Percentiles rank a stretch among this genome's conserved stretches.
Conservation (phyloP, 2,888 invertebrate species). For the Tachina lurida region DNA sequence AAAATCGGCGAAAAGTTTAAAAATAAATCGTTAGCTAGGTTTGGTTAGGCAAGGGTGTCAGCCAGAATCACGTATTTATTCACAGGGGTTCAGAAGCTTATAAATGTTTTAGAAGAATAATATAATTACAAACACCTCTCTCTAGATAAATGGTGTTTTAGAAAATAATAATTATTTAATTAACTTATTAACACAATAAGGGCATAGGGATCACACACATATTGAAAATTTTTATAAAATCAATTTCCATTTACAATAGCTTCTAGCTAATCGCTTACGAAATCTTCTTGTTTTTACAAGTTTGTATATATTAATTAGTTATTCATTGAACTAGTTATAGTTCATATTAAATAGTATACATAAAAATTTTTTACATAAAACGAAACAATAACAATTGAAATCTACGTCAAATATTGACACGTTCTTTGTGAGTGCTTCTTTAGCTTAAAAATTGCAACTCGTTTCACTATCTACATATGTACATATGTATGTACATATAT, state of each 20-base stretch:
- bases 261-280: constrained; percentile 43
- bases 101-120: too few species aligned
- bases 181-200: constrained; percentile 5
- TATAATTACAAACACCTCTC: too few species aligned
- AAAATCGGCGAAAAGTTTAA: too few species aligned
- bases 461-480: background rate
- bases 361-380: constrained; percentile 23
- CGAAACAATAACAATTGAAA: constrained; percentile 60
- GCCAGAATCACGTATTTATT: too few species aligned
- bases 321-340: constrained; percentile 36
- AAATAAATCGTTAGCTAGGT: too few species aligned
- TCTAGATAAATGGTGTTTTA: background rate
- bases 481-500: too few species aligned
- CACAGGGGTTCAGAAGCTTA: too few species aligned
- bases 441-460: constrained; percentile 17
- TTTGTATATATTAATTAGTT: constrained; percentile 22
- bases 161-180: background rate
- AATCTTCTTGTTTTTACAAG: constrained; percentile 4
- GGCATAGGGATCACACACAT: background rate
- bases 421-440: constrained; percentile 42
- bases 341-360: constrained; percentile 1
- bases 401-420: constrained; percentile 53
- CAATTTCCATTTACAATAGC: constrained; percentile 6
- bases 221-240: constrained; percentile 24
- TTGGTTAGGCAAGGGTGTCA: too few species aligned